Base-by-base conservation (phyloP, 2,797 vertebrate species). In the Rallus crepitans region DNA sequence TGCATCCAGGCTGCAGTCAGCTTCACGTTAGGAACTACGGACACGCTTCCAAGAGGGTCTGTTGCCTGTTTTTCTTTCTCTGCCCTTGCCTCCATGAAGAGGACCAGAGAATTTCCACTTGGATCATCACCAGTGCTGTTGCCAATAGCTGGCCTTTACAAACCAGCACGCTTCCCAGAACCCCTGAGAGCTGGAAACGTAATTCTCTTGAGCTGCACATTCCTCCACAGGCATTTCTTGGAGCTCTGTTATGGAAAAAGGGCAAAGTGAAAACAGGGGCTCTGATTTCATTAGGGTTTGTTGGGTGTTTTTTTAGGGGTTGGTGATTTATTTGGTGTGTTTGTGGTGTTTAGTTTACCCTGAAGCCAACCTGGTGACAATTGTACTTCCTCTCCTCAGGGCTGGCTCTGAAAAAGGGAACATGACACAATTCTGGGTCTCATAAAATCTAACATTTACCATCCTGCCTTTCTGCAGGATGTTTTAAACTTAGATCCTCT, bases 221-320 rank as follows among this genome's bases (percentile, higher is more conserved):
- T 63, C 28, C 57, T 66, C 56, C 56, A 39, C 25, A 39, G 66
- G 39, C 53, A 23, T 55, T 71, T 73, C 65, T 73, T 39, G 56
- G 87, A 37, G 40, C 81, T 91, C 66, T 71, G n/a, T 27, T 68
- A 70, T 19, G 63, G 28, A 73, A 90, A 82, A 93, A 63, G 18
- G 68, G 68, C 70, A 48, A 87, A 70, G 27, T 30, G 55, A 89
- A 45, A 80, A 25, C 28, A 48, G 21, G 27, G 35, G n/a, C 21
- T 25, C 28, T 61, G 33, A 27, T 81, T 53, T 6, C 39, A 64
- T 59, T 40, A 11, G 11, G 14, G 50, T 6, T 65, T 45, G 31
- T 23, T 12, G 24, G 14, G 9, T 13, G 50, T 15, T 23, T 52
- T 52, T 28, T 31, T 11, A 9, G 5, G 24, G 20, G 33, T 24